These are phyloP conservation scores for Aphelinus atriplicis DNA, from an alignment of 1,140 invertebrate genomes.

Conservation along the genomic window DNA sequence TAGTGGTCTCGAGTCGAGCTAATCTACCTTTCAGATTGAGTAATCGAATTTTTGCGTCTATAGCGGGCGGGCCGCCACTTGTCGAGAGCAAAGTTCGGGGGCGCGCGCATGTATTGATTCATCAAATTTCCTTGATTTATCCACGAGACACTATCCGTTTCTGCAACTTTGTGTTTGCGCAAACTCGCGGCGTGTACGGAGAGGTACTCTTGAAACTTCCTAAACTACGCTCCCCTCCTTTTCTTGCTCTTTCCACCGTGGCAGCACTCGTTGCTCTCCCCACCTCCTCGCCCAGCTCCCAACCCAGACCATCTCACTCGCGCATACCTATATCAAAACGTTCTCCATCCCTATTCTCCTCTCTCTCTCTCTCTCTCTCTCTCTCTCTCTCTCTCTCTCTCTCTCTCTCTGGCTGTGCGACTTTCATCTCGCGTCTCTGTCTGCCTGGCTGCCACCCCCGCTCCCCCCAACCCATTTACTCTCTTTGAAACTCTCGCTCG, in stretches of 20 bases:
- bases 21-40: no score
- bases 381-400: slow-evolving; percentile 36
- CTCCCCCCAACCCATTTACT: slow-evolving; percentile 58
- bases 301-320: background rate
- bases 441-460: background rate
- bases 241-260: slow-evolving; percentile 10
- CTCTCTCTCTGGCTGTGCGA: background rate
- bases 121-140: slow-evolving; percentile 62
- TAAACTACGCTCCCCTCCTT: slow-evolving; percentile 47
- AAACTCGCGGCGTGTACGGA: slow-evolving; percentile 55
- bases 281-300: background rate
- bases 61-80: no score
- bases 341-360: slow-evolving; percentile 27
- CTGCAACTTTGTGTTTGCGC: slow-evolving; percentile 58
- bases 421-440: slow-evolving; percentile 1
- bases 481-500: slow-evolving; percentile 57
- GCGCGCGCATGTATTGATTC: slow-evolving; percentile 51
- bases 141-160: slow-evolving; percentile 58
- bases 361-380: slow-evolving; percentile 44
- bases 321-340: slow-evolving; percentile 22
- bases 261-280: background rate
- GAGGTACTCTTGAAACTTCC: slow-evolving; percentile 57
- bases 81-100: no score
- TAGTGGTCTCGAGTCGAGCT: no score
- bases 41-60: no score